Evolutionary conservation across 2,797 vertebrate species (phyloP), one percentile per base, ranked within the genome.

Genomic region (Pseudopleuronectes americanus): DNA sequence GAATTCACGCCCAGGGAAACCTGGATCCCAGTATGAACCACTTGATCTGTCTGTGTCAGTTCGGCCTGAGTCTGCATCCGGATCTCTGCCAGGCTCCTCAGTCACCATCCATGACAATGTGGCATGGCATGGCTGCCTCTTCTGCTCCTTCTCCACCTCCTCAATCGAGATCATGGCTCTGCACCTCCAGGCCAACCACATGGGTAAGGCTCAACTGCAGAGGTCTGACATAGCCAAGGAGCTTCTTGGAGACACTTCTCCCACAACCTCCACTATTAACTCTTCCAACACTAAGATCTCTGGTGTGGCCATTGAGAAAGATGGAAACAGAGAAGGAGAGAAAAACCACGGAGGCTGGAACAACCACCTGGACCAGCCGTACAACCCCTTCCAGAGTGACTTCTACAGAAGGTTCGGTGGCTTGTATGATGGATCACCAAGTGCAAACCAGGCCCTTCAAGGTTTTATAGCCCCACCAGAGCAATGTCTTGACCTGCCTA

Each of bases 111-210:
- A 97, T 65, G 98, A 99, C 83, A 99, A 98, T 21, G 95, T 99
- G 10, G 96, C 96, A 0, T 99, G 98, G 98, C 97, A 99, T 0
- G 94, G 97, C 79, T 99, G 98, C 90, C 94, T 99, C 36, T 99
- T 99, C 85, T 99, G 98, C 77, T 96, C 98, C 22, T 99, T 98
- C 83, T 97, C 97, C 9, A 99, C 98, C 2, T 96, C 97, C 4
- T 99, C 98, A n/a, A 88, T 98, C 92, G 98, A 99, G 89, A 92
- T 99, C 22, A 99, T 99, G 97, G 97, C 97, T 70, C 95, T 99
- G 48, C 98, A 99, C 76, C 96, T 99, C 58, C 98, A 98, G 91
- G 97, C 97, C 82, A 99, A 98, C 84, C 98, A 99, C 87, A 73
- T 99, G 79, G 96, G 97, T 64, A 97, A 96, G 80, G 94, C 95